Evolutionary conservation across 2,113 vertebrate species (phyloP).

Genomic region (Bothrops jararaca): DNA sequence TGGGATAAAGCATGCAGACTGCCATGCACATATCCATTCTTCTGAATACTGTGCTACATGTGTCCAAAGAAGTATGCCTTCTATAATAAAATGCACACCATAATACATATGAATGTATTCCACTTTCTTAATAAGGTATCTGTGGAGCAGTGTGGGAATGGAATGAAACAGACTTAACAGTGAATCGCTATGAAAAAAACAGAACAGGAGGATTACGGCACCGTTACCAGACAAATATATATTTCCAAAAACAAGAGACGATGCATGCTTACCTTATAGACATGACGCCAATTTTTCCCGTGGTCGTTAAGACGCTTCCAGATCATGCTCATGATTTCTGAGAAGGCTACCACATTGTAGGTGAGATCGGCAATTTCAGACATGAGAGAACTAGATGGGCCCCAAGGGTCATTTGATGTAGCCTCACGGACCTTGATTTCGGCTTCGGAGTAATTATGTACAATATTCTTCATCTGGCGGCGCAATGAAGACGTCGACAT

Average conservation of each 20-base stretch:
- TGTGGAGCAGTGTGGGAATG: neutral
- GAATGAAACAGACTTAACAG: neutral
- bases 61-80: neutral
- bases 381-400: constrained; percentile 89
- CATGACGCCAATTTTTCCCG: constrained; percentile 95
- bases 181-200: neutral
- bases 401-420: constrained; percentile 97
- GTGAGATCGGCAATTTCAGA: constrained; percentile 91
- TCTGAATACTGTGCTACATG: neutral
- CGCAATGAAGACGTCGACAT: constrained; percentile 94
- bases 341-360: constrained; percentile 88
- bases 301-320: constrained; percentile 95
- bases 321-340: constrained; percentile 95
- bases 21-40: neutral
- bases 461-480: constrained; percentile 95
- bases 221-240: neutral
- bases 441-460: constrained; percentile 94
- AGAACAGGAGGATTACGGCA: neutral
- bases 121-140: neutral
- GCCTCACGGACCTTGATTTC: constrained; percentile 97
- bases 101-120: neutral
- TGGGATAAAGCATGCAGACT: neutral
- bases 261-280: constrained; percentile 79
- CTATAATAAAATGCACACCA: neutral
- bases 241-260: neutral